Percentiles rank a stretch among this genome's conserved stretches.
Evolutionary conservation across 92 coral and sea anemone species (phyloP).

Genomic region (Palythoa grandis): DNA sequence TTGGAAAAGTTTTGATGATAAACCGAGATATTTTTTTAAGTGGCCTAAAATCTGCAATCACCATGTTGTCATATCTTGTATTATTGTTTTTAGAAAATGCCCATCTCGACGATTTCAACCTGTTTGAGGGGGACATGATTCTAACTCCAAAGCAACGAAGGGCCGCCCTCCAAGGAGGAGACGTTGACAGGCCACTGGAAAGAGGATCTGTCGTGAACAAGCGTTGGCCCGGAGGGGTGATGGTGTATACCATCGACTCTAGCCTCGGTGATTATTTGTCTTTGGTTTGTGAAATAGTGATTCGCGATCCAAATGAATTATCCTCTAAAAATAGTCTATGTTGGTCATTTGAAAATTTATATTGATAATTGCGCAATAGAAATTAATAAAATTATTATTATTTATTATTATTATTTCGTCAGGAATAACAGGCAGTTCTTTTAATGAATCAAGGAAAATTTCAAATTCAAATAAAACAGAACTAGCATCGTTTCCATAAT

Average conservation of each 20-base stretch:
- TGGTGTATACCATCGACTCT: constrained; percentile 68
- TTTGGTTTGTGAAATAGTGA: not conserved
- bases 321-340: too few species aligned
- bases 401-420: too few species aligned
- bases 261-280: constrained; percentile 4
- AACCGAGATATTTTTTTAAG: too few species aligned
- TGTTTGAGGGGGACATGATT: constrained; percentile 83
- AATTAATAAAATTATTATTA: too few species aligned
- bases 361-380: too few species aligned
- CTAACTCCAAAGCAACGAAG: constrained; percentile 68
- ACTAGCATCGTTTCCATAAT: too few species aligned
- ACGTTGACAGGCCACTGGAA: constrained; percentile 60
- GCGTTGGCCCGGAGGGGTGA: constrained; percentile 78
- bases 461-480: too few species aligned
- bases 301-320: not conserved
- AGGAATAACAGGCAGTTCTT: too few species aligned
- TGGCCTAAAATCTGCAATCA: too few species aligned
- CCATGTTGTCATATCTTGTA: not conserved
- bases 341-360: too few species aligned
- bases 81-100: constrained; percentile 9
- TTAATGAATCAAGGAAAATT: too few species aligned
- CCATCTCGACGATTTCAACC: constrained; percentile 52
- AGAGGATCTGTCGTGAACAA: constrained; percentile 63
- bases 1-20: too few species aligned
- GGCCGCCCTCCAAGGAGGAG: constrained; percentile 66